These are phyloP conservation scores for Melanocharis versteri DNA, from an alignment of 2,113 vertebrate genomes.

Conservation along the genomic window DNA sequence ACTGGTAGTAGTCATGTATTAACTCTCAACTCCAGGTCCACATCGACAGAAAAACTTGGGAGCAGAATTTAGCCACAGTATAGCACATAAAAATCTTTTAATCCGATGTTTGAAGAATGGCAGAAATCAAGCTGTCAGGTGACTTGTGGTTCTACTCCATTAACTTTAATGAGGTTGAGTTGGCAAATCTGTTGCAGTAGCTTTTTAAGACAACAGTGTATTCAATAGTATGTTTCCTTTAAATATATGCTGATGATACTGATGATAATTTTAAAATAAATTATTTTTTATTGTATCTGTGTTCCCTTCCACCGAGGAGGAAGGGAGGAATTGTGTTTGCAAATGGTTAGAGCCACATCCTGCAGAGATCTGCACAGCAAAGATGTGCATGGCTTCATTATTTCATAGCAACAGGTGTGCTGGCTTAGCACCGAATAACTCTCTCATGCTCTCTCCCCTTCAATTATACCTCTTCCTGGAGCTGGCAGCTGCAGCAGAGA, in stretches of 20 bases:
- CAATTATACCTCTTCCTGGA: slow-evolving; percentile 25
- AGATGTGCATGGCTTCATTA: neutral
- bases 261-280: neutral
- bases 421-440: neutral
- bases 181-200: neutral
- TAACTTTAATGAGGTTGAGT: neutral
- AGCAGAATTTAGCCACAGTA: neutral
- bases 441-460: neutral
- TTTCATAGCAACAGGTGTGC: slow-evolving; percentile 25
- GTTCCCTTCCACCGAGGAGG: neutral
- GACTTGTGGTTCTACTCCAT: neutral
- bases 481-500: slow-evolving; percentile 46
- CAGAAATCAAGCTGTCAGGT: neutral
- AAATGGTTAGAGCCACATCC: neutral
- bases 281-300: neutral
- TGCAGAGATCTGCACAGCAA: neutral
- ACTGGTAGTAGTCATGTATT: neutral
- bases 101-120: neutral
- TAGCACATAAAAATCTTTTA: neutral
- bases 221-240: neutral
- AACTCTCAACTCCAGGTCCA: neutral
- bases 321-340: neutral
- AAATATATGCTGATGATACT: neutral
- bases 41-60: neutral
- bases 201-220: neutral